Conservation (phyloP, 2,888 invertebrate genomes). For the Patella caerulea region DNA sequence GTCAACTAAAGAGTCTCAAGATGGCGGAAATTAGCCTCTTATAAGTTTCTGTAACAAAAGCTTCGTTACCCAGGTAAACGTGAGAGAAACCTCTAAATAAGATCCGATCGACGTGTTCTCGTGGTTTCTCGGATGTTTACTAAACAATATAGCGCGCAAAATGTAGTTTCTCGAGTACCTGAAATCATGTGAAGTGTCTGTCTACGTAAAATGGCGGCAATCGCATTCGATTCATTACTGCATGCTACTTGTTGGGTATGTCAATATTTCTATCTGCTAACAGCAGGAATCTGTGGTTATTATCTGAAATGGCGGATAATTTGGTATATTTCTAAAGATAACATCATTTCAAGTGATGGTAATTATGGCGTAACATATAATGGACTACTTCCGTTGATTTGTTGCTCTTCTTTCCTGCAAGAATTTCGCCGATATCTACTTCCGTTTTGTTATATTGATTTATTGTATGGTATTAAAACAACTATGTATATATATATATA, state of each 20-base stretch:
- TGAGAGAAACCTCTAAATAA: slow-evolving; percentile 9
- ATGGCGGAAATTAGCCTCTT: slow-evolving; percentile 9
- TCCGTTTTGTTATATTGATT: not conserved
- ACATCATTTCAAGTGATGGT: not conserved
- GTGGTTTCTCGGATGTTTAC: slow-evolving; percentile 2
- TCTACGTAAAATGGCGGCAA: not conserved
- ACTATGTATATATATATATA: too few relatives aligned
- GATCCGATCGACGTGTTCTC: not conserved
- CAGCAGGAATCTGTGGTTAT: not conserved
- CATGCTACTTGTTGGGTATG: too few relatives aligned
- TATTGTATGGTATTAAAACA: too few relatives aligned
- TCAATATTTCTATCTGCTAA: not conserved
- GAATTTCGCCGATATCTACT: slow-evolving; percentile 3
- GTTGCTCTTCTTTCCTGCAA: not conserved
- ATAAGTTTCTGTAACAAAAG: not conserved
- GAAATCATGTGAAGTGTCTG: not conserved
- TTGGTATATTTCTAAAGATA: not conserved
- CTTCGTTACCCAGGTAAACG: slow-evolving; percentile 5
- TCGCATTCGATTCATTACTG: too few relatives aligned
- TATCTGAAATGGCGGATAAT: not conserved
- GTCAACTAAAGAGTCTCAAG: slow-evolving; percentile 9
- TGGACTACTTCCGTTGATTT: not conserved
- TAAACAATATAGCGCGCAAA: slow-evolving; percentile 1
- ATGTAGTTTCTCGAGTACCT: not conserved
- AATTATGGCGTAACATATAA: slow-evolving; percentile 4